Percentiles rank a stretch among this genome's conserved stretches.
These are phyloP conservation scores for Melitaea athalia DNA, from an alignment of 2,888 invertebrate genomes.

Conservation along the genomic window DNA sequence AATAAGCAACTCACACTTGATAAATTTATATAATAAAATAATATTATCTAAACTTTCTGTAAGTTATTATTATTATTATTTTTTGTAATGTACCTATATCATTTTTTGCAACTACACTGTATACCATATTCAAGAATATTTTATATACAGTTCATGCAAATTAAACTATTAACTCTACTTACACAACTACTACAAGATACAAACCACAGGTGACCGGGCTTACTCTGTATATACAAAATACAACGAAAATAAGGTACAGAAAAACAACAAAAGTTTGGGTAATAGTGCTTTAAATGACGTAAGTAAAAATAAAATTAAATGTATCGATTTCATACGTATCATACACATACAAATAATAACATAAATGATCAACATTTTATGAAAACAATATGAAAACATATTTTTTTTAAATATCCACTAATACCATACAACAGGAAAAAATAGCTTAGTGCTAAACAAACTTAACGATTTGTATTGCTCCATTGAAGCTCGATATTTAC, in stretches of 20 bases:
- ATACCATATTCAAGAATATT: background rate
- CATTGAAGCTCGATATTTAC: conserved; percentile 57
- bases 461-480: conserved; percentile 75
- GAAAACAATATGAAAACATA: conserved; percentile 12
- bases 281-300: too few species aligned
- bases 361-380: background rate
- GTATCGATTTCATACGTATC: background rate
- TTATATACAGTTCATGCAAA: conserved; percentile 3
- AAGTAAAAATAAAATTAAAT: background rate
- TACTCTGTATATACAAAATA: conserved; percentile 2
- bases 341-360: background rate
- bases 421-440: conserved; percentile 45
- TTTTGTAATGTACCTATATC: too few species aligned
- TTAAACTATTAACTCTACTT: background rate
- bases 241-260: background rate
- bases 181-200: background rate
- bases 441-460: conserved; percentile 58
- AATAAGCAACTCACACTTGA: too few species aligned
- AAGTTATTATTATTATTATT: too few species aligned
- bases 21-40: too few species aligned
- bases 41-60: too few species aligned
- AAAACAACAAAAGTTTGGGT: background rate
- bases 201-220: background rate
- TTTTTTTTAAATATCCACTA: conserved; percentile 36
- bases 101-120: background rate